Conservation (phyloP, 2,113 vertebrate genomes). For the Xyliphius kryptos region DNA sequence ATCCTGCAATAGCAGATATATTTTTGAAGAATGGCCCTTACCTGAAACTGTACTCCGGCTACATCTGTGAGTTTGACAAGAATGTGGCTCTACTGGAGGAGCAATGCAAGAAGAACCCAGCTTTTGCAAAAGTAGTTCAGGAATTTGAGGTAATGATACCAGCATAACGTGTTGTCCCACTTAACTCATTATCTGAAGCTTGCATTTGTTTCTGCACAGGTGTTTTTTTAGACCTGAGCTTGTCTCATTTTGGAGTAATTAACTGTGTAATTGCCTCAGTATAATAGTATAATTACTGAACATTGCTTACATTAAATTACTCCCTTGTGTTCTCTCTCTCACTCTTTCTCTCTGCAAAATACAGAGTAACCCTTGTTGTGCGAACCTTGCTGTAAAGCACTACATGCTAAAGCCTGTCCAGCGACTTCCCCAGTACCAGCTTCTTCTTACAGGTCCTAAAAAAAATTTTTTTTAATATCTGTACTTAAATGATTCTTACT, state of each 20-base stretch:
- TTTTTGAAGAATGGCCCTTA: conserved; percentile 95
- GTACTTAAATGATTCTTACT: too few relatives aligned
- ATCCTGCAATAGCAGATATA: conserved; percentile 84
- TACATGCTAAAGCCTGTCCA: conserved; percentile 95
- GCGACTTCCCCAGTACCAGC: conserved; percentile 93
- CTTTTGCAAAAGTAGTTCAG: conserved; percentile 76
- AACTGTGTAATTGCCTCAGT: too few relatives aligned
- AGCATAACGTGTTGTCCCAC: conserved; percentile 43
- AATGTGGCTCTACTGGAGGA: conserved; percentile 89
- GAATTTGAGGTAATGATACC: conserved; percentile 82
- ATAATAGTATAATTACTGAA: too few relatives aligned
- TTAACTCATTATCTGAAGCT: background rate
- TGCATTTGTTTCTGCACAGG: background rate
- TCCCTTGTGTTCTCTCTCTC: background rate
- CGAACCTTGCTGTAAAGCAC: conserved; percentile 87
- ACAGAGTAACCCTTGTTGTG: conserved; percentile 85
- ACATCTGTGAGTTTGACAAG: conserved; percentile 96
- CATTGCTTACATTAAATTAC: background rate
- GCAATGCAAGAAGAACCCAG: conserved; percentile 83
- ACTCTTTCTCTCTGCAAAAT: conserved; percentile 29
- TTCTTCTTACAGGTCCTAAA: conserved; percentile 82
- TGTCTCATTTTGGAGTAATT: too few relatives aligned
- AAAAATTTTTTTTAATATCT: background rate
- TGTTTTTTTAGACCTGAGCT: too few relatives aligned
- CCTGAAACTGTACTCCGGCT: conserved; percentile 97